Conservation (phyloP, 2,888 invertebrate species). For the Synergus umbraculus region DNA sequence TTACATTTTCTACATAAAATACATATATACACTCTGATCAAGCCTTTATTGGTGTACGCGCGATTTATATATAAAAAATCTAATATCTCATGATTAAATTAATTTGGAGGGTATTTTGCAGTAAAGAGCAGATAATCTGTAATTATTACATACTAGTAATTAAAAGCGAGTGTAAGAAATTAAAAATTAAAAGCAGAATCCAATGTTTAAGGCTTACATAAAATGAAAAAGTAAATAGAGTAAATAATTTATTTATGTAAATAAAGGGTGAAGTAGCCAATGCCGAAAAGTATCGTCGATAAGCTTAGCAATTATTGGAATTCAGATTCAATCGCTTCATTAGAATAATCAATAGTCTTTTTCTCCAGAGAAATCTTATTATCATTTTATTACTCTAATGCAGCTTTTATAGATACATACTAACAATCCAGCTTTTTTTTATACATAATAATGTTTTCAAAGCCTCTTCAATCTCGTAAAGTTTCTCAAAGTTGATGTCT, state of each 20-base stretch:
- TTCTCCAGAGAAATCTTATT: not conserved
- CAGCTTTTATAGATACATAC: conserved; percentile 7
- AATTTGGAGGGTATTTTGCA: conserved; percentile 3
- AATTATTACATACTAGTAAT: conserved; percentile 7
- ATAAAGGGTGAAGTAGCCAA: not conserved
- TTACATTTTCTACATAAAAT: not conserved
- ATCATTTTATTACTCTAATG: conserved; percentile 9
- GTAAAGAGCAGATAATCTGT: not conserved
- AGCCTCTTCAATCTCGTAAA: conserved; percentile 1
- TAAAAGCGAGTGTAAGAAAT: not conserved
- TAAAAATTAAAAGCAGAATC: not conserved
- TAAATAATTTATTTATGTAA: not conserved
- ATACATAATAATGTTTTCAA: not conserved
- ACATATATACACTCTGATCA: not conserved
- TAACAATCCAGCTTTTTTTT: not conserved
- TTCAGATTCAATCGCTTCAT: conserved; percentile 25
- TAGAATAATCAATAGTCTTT: conserved; percentile 10
- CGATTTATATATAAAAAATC: not conserved
- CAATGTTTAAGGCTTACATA: not conserved
- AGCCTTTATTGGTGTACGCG: not conserved
- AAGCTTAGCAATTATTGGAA: conserved; percentile 8
- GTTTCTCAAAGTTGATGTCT: conserved; percentile 19
- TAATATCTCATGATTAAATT: not conserved
- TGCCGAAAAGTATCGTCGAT: conserved; percentile 26
- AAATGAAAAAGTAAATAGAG: conserved; percentile 6